These are phyloP conservation scores for Trichonephila inaurata DNA, from an alignment of 1,140 invertebrate genomes.

Conservation along the genomic window DNA sequence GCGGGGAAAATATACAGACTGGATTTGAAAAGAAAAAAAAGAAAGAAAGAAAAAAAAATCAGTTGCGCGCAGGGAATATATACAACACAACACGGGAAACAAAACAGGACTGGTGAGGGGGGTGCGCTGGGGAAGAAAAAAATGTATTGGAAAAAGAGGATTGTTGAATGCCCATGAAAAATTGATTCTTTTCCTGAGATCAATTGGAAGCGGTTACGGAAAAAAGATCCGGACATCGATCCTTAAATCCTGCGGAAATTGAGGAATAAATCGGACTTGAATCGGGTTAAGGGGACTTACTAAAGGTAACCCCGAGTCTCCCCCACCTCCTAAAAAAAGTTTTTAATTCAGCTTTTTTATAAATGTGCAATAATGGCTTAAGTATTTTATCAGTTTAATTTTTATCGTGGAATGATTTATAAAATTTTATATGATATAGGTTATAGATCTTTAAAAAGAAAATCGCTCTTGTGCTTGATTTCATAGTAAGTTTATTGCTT, in stretches of 20 bases:
- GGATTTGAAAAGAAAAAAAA: constrained; percentile 5
- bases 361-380: too few relatives aligned
- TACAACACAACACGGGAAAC: constrained; percentile 60
- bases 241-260: constrained; percentile 70
- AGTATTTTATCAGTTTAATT: too few relatives aligned
- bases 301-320: not conserved
- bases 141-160: constrained; percentile 74
- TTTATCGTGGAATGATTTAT: too few relatives aligned
- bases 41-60: not conserved
- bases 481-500: too few relatives aligned
- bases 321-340: not conserved
- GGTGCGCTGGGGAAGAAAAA: constrained; percentile 18
- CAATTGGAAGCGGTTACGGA: constrained; percentile 72
- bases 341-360: not conserved
- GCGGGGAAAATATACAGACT: constrained; percentile 46
- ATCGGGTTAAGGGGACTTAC: constrained; percentile 16
- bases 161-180: constrained; percentile 77
- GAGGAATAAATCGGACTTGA: constrained; percentile 70
- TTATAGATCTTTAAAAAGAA: too few relatives aligned
- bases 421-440: too few relatives aligned
- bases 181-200: constrained; percentile 74
- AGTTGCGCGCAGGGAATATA: constrained; percentile 32
- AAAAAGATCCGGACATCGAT: constrained; percentile 68
- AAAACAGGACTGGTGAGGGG: constrained; percentile 13
- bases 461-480: too few relatives aligned